Evolutionary conservation across 1,140 invertebrate species (phyloP), one percentile per base, ranked within the genome.

Genomic region (Hormaphis cornu): DNA sequence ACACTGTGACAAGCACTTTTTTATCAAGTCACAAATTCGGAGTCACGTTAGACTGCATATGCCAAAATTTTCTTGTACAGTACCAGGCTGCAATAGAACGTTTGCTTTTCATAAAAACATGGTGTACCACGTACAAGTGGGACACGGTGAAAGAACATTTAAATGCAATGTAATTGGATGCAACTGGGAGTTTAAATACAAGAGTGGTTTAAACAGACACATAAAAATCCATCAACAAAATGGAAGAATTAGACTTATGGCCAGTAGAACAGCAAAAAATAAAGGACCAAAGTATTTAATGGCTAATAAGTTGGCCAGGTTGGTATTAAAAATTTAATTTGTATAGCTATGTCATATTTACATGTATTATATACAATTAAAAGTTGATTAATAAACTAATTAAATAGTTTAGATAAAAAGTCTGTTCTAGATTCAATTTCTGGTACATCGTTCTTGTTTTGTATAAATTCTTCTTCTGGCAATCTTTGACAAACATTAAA

Each of bases 371-470:
- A 7, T 46, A 46, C 14, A 14, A 37, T 24, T 18, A 16, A 4
- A 16, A 33, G 5, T 56, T 24, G 14, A 14, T 24, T 37, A 10
- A 33, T 33, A 8, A 50, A 46, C 24, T 33, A 50, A 35, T 63
- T 35, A 48, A 66, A 66, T 22, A 66, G 18, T 14, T 50, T 66
- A 5, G 42, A 48, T 48, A 66, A 66, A 48, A 66, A 66, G 5
- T 66, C 44, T 46, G 42, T 66, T 9, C 61, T 66, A 9, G 61
- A 66, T 48, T 66, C 61, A 33, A 46, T 22, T 33, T 66, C 59
- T 33, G 18, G 14, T 35, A 20, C 6, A 33, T 22, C n/a, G 7
- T 33, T 46, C 16, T 66, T 66, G 18, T 48, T 66, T 33, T 48
- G 24, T 66, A 66, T 7, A 22, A 48, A 26, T 35, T 66, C 61